Base-by-base conservation (phyloP, 2,888 invertebrate species). In the Drosophila pseudotalamancana region DNA sequence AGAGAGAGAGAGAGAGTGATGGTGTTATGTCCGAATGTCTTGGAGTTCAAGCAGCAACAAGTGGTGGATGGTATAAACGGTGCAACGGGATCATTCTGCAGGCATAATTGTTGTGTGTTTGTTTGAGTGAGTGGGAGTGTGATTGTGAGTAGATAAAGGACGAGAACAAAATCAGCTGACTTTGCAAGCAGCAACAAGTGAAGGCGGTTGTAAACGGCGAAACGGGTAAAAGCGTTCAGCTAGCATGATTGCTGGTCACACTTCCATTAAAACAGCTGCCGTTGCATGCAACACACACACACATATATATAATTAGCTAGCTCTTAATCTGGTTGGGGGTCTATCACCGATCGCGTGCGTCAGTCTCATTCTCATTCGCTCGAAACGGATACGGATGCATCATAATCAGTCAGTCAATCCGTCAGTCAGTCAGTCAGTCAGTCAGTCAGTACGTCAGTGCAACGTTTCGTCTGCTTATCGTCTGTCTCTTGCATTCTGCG, bases 331-430 rank as follows among this genome's bases (percentile, higher is more conserved):
- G 56, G 19, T 35, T 11, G 6, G 51, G 27, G 49, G 48, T 49
- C 29, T 54, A 35, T 45, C 67, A 56, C 25, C 37, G 56, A 68
- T 74, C 75, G 74, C 75, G 63, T 75, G 75, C 53, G 53, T 62
- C 46, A 51, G 53, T 64, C 59, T 49, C 34, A 37, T 50, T 69
- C 60, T 60, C 56, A 64, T 53, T 72, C 49, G 43, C 42, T 65
- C 27, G 68, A 57, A 78, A 73, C 80, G 85, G 80, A 81, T 78
- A 73, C 85, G 82, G 79, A 80, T 77, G 74, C 77, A 78, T 56
- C 67, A 49, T 55, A 40, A 51, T 39, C n/a, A n/a, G n/a, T n/a
- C n/a, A 27, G 40, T 16, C 32, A 12, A 14, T n/a, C 48, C 8
- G 25, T 9, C 16, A 48, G 50, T 21, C 46, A 43, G 56, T 53